Evolutionary conservation across 2,797 vertebrate species (phyloP).

Genomic region (Coranthus polyacanthus): DNA sequence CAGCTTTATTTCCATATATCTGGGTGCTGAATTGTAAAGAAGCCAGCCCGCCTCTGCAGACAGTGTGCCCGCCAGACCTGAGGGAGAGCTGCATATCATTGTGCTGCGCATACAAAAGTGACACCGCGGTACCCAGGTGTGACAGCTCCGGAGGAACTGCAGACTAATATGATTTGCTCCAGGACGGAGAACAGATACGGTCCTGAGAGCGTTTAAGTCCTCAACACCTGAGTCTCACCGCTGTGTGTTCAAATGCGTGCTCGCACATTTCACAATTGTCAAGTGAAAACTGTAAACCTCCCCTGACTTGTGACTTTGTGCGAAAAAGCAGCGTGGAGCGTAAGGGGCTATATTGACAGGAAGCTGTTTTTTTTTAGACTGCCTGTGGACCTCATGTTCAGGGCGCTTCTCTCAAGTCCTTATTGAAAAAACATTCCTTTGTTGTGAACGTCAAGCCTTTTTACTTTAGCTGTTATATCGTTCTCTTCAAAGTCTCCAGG

Average conservation of each 20-base stretch:
- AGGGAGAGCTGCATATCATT: conserved; percentile 17
- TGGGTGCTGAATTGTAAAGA: conserved; percentile 16
- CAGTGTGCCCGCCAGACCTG: not conserved
- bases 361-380: not conserved
- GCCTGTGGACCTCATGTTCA: no score
- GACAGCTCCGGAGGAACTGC: conserved; percentile 29
- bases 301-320: not conserved
- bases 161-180: conserved; percentile 37
- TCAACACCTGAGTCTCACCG: conserved; percentile 50
- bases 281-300: conserved; percentile 4
- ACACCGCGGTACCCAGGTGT: conserved; percentile 52
- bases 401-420: no score
- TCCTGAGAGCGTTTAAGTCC: conserved; percentile 30
- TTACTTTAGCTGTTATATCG: no score
- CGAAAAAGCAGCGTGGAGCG: no score
- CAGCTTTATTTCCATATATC: not conserved
- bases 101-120: conserved; percentile 8
- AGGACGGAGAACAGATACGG: conserved; percentile 30
- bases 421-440: no score
- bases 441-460: no score
- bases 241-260: not conserved
- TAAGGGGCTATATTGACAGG: no score
- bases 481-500: no score
- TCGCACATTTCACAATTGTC: not conserved
- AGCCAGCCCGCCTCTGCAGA: conserved; percentile 24